phyloP scores from a whole-genome alignment of 2,113 vertebrate species.

The Zosterops hypoxanthus region DNA sequence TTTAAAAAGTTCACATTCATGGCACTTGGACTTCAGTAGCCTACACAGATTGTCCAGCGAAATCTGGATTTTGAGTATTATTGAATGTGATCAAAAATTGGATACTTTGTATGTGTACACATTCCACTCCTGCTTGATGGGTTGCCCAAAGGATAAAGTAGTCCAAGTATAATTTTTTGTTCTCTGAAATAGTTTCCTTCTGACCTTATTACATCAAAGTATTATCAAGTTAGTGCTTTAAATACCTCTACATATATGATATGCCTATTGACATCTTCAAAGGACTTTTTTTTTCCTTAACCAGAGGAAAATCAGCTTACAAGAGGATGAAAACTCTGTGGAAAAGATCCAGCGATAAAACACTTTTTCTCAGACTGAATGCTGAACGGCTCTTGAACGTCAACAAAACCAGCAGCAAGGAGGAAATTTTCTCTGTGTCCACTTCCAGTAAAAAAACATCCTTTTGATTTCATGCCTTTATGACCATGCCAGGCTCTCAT shows the following conservation, averaged over 20 bases:
- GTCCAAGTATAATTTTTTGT: neutral
- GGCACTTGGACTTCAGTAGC: neutral
- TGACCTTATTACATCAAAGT: neutral
- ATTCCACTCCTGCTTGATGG: neutral
- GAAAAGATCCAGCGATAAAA: neutral
- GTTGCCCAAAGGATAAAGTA: neutral
- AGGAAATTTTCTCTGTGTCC: neutral
- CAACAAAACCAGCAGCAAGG: neutral
- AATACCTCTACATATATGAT: neutral
- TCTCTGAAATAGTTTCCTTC: neutral
- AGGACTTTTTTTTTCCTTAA: neutral
- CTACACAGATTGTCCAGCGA: neutral
- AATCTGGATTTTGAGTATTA: neutral
- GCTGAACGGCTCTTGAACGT: neutral
- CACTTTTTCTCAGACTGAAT: neutral
- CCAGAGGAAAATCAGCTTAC: neutral
- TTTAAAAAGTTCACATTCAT: neutral
- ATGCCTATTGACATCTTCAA: neutral
- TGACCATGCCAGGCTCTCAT: neutral
- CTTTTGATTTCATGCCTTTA: neutral
- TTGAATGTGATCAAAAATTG: neutral
- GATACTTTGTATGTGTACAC: neutral
- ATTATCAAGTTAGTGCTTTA: neutral
- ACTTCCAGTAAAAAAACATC: neutral
- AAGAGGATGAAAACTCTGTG: neutral